Evolutionary conservation across 2,888 invertebrate species (phyloP), one percentile per base, ranked within the genome.

Genomic region (Drosophila rellima): DNA sequence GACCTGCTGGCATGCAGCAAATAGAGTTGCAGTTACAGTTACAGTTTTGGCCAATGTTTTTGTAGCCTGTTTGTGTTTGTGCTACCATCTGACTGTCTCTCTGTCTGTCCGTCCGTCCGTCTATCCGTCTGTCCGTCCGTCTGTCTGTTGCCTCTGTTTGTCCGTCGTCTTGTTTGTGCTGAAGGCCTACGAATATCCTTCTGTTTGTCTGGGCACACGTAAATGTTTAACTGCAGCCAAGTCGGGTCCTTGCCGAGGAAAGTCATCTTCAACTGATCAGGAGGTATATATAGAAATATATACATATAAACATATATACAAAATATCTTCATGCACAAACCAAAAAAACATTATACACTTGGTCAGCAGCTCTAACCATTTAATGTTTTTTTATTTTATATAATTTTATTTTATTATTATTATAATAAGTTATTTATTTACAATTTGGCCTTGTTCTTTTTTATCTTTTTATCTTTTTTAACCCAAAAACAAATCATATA

Each of bases 201-300:
- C 47, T 87, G 75, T 81, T 82, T 82, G 82, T 63, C 60, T 70
- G 82, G 67, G 42, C 76, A 82, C 71, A 74, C 72, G 40, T 76
- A 77, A 82, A 82, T 82, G 80, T 88, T 82, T 82, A 77, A 88
- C 80, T 71, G 62, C 65, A 70, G 52, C 51, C 54, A 64, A 65
- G 50, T 33, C 31, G 31, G 55, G 35, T 26, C 13, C 6, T 48
- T 13, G 45, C n/a, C 13, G 7, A 20, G 18, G 2, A 15, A 15
- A 11, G 11, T 23, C 50, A 23, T 15, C 31, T 23, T 5, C n/a
- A 18, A 13, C 29, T 18, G 33, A 48, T 48, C 48, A 8, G 13
- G 2, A 20, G n/a, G n/a, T n/a, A n/a, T n/a, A n/a, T n/a, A n/a
- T n/a, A n/a, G n/a, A n/a, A n/a, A n/a, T n/a, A n/a, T n/a, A n/a